phyloP scores from a whole-genome alignment of 2,113 vertebrate genomes.

The Cebus imitator region DNA sequence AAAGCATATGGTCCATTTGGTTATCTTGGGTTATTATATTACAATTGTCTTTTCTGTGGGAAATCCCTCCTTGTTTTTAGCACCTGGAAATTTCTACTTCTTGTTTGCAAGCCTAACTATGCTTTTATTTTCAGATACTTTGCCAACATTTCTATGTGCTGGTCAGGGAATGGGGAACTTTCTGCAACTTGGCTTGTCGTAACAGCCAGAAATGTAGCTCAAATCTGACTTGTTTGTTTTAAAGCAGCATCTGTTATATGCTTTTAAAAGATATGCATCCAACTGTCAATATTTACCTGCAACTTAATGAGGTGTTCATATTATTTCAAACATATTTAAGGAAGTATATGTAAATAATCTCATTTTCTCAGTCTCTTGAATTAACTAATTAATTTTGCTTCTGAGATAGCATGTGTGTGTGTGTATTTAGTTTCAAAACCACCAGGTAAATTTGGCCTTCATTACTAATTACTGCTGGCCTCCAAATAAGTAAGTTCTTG shows the following conservation, averaged over 20 bases:
- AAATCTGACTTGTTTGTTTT: background rate
- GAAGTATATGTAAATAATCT: background rate
- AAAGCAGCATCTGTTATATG: background rate
- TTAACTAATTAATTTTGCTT: background rate
- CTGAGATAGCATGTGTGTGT: background rate
- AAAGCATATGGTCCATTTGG: background rate
- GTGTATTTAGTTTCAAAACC: background rate
- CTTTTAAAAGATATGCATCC: background rate
- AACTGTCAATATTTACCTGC: background rate
- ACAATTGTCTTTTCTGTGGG: background rate
- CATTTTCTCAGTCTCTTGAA: background rate
- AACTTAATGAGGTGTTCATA: background rate
- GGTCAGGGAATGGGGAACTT: background rate
- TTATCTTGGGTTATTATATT: background rate
- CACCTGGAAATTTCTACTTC: background rate
- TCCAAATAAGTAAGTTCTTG: background rate
- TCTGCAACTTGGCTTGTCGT: background rate
- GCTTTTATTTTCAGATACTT: background rate
- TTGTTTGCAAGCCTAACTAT: background rate
- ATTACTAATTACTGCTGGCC: background rate
- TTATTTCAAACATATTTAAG: background rate
- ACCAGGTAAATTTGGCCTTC: background rate
- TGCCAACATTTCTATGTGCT: background rate
- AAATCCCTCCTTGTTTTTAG: background rate
- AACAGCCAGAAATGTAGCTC: background rate